Conservation (phyloP, 2,797 vertebrate genomes). For the Amblyraja radiata region DNA sequence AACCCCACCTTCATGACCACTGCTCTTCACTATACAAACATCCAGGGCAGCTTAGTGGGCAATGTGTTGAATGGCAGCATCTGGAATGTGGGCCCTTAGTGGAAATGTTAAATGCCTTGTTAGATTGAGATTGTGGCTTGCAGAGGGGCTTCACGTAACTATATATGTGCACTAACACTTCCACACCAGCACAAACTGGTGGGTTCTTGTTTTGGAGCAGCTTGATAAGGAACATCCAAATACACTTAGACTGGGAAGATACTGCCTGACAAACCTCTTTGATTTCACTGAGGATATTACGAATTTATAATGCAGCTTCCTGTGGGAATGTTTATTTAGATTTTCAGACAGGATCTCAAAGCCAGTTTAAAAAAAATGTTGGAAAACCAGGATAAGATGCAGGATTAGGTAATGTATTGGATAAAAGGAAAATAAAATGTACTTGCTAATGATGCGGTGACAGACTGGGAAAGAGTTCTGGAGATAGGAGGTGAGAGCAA, state of each 20-base stretch:
- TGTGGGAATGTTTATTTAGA: neutral
- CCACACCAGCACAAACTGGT: neutral
- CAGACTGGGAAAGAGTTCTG: neutral
- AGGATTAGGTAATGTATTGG: slow-evolving; percentile 12
- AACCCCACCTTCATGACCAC: neutral
- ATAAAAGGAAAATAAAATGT: neutral
- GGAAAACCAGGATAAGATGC: neutral
- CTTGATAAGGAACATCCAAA: slow-evolving; percentile 9
- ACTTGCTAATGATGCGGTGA: neutral
- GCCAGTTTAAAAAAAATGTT: neutral
- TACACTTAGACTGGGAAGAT: neutral
- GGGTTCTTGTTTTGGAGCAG: neutral
- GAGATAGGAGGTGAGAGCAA: neutral
- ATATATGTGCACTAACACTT: neutral
- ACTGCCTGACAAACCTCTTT: neutral
- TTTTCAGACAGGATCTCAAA: neutral
- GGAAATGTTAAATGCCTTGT: neutral
- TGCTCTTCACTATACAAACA: neutral
- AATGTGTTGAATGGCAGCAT: neutral
- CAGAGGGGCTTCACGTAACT: neutral
- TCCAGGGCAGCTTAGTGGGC: neutral
- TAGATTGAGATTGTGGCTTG: neutral
- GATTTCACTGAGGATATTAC: slow-evolving; percentile 7
- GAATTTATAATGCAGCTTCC: slow-evolving; percentile 15
- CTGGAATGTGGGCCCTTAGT: neutral